Percentiles rank a stretch among this genome's conserved stretches.
Conservation (phyloP, 2,888 invertebrate genomes). For the Julus scanicus region DNA sequence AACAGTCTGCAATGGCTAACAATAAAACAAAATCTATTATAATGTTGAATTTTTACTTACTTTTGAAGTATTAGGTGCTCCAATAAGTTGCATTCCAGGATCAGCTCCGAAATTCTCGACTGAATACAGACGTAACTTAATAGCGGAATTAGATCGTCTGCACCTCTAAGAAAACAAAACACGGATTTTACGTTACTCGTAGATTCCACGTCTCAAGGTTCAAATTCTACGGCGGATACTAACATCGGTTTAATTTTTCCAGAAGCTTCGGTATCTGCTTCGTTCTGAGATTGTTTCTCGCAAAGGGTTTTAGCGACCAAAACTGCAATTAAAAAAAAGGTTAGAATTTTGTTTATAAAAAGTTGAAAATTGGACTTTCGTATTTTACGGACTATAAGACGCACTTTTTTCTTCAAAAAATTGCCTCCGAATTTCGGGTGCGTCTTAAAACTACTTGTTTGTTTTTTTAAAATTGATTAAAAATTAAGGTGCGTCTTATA, state of each 20-base stretch:
- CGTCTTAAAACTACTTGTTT: no score
- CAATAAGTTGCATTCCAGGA: conserved; percentile 57
- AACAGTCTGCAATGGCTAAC: not conserved
- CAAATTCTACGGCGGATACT: not conserved
- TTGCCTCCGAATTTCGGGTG: no score
- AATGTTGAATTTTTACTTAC: conserved; percentile 48
- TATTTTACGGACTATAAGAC: no score
- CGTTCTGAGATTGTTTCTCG: not conserved
- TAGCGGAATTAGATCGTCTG: conserved; percentile 58
- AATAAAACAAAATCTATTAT: conserved; percentile 25
- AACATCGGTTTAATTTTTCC: not conserved
- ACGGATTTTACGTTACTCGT: no score
- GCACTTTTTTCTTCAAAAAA: no score
- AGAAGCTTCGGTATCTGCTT: not conserved
- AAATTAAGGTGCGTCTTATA: no score
- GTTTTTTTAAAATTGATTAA: no score
- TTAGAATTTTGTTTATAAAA: not conserved
- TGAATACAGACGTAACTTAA: conserved; percentile 56
- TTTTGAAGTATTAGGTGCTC: conserved; percentile 57
- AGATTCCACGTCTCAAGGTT: not conserved
- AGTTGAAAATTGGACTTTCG: not conserved
- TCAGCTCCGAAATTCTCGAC: conserved; percentile 49
- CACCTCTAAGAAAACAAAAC: conserved; percentile 55
- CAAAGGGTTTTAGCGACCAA: conserved; percentile 50
- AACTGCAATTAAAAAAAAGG: conserved; percentile 7